These are phyloP conservation scores for Zoanthus gigantus DNA, from an alignment of 92 coral and sea anemone species.

Conservation along the genomic window DNA sequence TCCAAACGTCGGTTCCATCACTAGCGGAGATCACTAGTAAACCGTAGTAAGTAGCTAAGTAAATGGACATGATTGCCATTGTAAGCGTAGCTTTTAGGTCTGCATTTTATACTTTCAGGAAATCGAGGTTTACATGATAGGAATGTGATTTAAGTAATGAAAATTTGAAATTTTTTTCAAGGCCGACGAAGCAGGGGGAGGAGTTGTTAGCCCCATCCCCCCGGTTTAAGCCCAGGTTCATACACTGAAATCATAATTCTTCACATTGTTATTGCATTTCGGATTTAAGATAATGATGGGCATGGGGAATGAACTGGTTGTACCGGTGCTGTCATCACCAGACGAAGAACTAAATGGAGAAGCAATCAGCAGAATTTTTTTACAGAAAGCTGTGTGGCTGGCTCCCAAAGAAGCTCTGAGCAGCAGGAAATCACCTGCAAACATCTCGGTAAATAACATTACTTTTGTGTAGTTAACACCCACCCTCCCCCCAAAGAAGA, in stretches of 20 bases:
- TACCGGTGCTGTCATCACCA: conserved; percentile 32
- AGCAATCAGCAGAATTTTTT: conserved; percentile 18
- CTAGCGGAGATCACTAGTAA: conserved; percentile 38
- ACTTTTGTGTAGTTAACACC: not conserved
- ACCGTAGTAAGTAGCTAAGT: conserved; percentile 32
- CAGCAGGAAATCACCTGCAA: not conserved
- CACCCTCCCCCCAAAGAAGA: not conserved
- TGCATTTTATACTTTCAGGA: too few relatives aligned
- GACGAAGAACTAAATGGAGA: conserved; percentile 21
- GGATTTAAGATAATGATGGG: conserved; percentile 58
- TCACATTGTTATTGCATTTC: not conserved
- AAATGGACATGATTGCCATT: not conserved
- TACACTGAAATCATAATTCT: not conserved
- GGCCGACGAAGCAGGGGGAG: too few relatives aligned
- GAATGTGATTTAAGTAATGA: too few relatives aligned
- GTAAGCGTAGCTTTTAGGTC: not conserved
- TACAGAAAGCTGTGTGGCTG: conserved; percentile 25
- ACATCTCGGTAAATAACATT: conserved; percentile 16
- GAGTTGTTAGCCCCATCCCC: not conserved
- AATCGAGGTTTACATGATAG: too few relatives aligned
- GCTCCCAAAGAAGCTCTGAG: conserved; percentile 22
- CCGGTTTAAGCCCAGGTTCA: conserved; percentile 3
- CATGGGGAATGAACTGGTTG: conserved; percentile 54
- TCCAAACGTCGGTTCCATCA: conserved; percentile 40
- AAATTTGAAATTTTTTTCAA: too few relatives aligned